Conservation (phyloP, 2,888 invertebrate genomes). For the Drosophila mimetica region DNA sequence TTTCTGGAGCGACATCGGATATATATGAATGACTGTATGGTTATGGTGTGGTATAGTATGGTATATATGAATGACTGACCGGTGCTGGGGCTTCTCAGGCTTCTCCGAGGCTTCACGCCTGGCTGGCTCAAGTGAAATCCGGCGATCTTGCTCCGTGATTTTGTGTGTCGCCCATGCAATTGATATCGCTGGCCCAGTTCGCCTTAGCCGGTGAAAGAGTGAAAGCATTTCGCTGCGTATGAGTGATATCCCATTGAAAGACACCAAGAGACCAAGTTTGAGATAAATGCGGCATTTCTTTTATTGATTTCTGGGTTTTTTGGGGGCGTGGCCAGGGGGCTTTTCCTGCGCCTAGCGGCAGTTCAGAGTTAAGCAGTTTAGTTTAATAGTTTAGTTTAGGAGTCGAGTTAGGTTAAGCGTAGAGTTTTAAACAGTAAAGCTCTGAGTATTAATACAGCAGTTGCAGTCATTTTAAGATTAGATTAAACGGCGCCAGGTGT, state of each 20-base stretch:
- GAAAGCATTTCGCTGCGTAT: constrained; percentile 77
- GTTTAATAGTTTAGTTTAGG: constrained; percentile 33
- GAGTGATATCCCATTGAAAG: constrained; percentile 50
- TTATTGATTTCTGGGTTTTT: constrained; percentile 53
- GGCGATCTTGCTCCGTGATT: constrained; percentile 56
- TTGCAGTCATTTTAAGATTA: constrained; percentile 53
- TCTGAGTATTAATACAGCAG: constrained; percentile 69
- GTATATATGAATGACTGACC: constrained; percentile 22
- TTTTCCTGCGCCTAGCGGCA: constrained; percentile 19
- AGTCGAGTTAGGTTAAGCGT: constrained; percentile 41
- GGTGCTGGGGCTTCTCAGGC: constrained; percentile 32
- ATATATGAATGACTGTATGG: background rate
- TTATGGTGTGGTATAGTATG: no score
- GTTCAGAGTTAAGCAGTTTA: constrained; percentile 41
- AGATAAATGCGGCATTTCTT: constrained; percentile 74
- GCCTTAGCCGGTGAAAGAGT: constrained; percentile 76
- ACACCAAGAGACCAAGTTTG: constrained; percentile 60
- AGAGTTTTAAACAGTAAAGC: constrained; percentile 66
- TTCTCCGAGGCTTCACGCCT: constrained; percentile 40
- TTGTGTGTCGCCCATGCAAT: constrained; percentile 80
- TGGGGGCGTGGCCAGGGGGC: constrained; percentile 11
- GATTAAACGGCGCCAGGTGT: constrained; percentile 36
- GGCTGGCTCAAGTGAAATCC: constrained; percentile 71
- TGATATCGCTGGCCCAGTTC: constrained; percentile 77
- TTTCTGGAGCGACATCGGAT: constrained; percentile 80